Conservation (phyloP, 2,888 invertebrate species). For the Criorhina ranunculi region DNA sequence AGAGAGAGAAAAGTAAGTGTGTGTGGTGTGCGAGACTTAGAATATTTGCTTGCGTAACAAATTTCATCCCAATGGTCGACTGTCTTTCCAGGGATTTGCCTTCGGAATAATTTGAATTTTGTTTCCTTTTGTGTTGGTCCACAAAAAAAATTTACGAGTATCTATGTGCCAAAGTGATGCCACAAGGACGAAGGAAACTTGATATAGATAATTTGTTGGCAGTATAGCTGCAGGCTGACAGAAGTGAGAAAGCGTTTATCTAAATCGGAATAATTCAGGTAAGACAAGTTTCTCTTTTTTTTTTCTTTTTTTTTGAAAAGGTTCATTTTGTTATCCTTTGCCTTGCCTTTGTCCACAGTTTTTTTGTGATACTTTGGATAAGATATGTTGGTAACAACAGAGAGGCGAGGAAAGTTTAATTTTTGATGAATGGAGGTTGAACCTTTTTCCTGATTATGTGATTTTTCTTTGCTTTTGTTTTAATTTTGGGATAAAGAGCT, state of each 20-base stretch:
- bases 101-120: constrained; percentile 57
- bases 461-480: constrained; percentile 17
- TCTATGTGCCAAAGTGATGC: constrained; percentile 10
- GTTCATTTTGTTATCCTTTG: constrained; percentile 30
- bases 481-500: constrained; percentile 49
- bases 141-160: background rate
- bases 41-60: constrained; percentile 40
- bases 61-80: background rate
- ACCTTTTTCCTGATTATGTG: constrained; percentile 60
- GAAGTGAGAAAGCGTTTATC: constrained; percentile 69
- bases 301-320: constrained; percentile 8
- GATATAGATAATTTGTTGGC: constrained; percentile 42
- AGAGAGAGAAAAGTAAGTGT: background rate
- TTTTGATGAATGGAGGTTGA: constrained; percentile 39
- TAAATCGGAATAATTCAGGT: constrained; percentile 67
- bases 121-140: constrained; percentile 30
- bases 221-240: constrained; percentile 31
- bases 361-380: constrained; percentile 32
- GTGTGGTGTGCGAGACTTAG: constrained; percentile 12
- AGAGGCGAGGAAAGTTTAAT: constrained; percentile 40
- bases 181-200: constrained; percentile 43
- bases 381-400: constrained; percentile 21
- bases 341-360: background rate
- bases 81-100: constrained; percentile 33
- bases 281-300: constrained; percentile 28